Percentiles rank a stretch among this genome's conserved stretches.
phyloP scores from a whole-genome alignment of 2,888 invertebrate species.

The Odontocerum albicorne region DNA sequence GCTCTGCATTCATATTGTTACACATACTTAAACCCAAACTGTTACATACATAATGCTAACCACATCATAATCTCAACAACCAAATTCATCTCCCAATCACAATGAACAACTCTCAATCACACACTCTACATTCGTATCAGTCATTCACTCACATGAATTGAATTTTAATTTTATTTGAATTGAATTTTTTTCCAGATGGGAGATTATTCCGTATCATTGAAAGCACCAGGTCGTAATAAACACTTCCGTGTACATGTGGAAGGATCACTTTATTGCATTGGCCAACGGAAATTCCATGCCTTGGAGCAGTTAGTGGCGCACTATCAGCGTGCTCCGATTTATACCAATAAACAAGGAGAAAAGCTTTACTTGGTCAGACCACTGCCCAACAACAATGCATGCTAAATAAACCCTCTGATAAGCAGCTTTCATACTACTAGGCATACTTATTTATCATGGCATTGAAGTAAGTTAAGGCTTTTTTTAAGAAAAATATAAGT shows the following conservation, averaged over 20 bases:
- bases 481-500: background rate
- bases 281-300: constrained; percentile 95
- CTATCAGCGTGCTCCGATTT: constrained; percentile 98
- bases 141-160: too few species aligned
- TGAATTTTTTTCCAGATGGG: constrained; percentile 81
- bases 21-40: too few species aligned
- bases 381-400: constrained; percentile 66
- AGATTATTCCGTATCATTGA: constrained; percentile 96
- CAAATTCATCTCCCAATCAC: too few species aligned
- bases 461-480: constrained; percentile 14
- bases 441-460: constrained; percentile 13
- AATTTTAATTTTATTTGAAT: too few species aligned
- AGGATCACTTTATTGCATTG: constrained; percentile 92
- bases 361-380: constrained; percentile 96
- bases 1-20: too few species aligned
- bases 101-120: too few species aligned
- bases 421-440: constrained; percentile 5
- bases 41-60: too few species aligned
- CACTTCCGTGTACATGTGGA: constrained; percentile 98
- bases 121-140: too few species aligned
- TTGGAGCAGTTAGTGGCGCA: constrained; percentile 97
- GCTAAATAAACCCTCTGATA: constrained; percentile 24
- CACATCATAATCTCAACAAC: too few species aligned
- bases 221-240: constrained; percentile 97
- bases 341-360: constrained; percentile 96